Evolutionary conservation across 2,888 invertebrate genomes (phyloP).

Genomic region (Stictocephala bisonia): DNA sequence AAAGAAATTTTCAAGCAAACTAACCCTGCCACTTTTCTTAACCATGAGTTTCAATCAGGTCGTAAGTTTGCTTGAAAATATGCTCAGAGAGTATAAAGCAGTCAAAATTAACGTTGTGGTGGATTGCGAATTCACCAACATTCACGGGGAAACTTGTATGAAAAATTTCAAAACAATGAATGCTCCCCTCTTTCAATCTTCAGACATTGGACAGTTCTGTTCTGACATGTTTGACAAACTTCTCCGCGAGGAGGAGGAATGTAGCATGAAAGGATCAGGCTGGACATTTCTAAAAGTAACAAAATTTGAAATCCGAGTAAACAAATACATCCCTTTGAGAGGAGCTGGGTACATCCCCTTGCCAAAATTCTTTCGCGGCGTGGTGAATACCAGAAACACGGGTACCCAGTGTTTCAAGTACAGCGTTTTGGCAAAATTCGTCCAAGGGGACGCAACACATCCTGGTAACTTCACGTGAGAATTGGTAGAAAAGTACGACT

Average conservation of each 20-base stretch:
- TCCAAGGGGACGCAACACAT: background rate
- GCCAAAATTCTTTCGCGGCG: background rate
- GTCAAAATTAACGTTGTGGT: conserved; percentile 2
- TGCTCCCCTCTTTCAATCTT: background rate
- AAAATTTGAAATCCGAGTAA: conserved; percentile 4
- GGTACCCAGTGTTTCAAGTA: conserved; percentile 7
- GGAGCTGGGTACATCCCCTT: background rate
- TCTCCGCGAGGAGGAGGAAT: background rate
- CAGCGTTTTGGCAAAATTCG: conserved; percentile 1
- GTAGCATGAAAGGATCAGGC: conserved; percentile 11
- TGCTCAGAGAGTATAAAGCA: background rate
- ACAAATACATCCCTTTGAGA: background rate
- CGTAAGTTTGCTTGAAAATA: background rate
- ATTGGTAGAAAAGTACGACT: conserved; percentile 17
- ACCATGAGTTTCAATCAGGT: background rate
- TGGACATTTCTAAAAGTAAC: conserved; percentile 12
- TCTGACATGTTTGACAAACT: conserved; percentile 6
- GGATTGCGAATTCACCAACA: background rate
- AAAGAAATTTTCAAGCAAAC: background rate
- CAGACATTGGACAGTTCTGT: background rate
- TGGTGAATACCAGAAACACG: background rate
- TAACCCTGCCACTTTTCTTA: background rate
- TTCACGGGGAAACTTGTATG: background rate
- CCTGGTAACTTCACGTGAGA: background rate
- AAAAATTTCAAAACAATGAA: conserved; percentile 19